Percentiles rank a stretch among this genome's conserved stretches.
Conservation (phyloP, 2,888 invertebrate species). For the Polylopha cassiicola region DNA sequence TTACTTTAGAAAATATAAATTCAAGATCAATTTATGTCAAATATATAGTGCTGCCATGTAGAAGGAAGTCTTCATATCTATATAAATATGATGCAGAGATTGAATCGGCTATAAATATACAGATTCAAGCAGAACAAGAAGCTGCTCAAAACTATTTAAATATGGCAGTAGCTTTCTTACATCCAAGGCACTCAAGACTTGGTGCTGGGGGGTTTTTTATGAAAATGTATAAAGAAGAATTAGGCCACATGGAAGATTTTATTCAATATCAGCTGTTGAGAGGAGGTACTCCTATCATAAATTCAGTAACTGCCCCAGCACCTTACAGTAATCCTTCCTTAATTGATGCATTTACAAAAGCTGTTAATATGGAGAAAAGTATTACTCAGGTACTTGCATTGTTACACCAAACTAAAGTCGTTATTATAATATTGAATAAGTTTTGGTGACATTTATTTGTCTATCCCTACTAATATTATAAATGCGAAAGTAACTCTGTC, state of each 20-base stretch:
- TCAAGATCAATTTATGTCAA: not conserved
- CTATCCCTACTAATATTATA: too few relatives aligned
- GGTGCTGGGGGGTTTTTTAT: slow-evolving; percentile 45
- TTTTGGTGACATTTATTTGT: too few relatives aligned
- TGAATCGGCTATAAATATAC: slow-evolving; percentile 37
- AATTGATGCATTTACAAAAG: slow-evolving; percentile 36
- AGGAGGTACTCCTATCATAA: slow-evolving; percentile 35
- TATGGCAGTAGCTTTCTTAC: slow-evolving; percentile 39
- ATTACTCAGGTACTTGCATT: slow-evolving; percentile 36
- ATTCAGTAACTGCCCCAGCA: slow-evolving; percentile 26
- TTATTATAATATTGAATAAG: too few relatives aligned
- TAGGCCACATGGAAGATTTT: slow-evolving; percentile 39
- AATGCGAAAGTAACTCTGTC: too few relatives aligned
- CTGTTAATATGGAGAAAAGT: slow-evolving; percentile 38
- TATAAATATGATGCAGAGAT: slow-evolving; percentile 35
- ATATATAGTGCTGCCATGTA: slow-evolving; percentile 1
- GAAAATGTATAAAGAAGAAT: slow-evolving; percentile 46
- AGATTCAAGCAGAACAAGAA: slow-evolving; percentile 44
- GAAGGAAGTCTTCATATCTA: slow-evolving; percentile 26
- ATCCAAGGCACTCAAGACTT: slow-evolving; percentile 32
- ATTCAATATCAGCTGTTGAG: slow-evolving; percentile 43
- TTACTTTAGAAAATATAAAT: not conserved
- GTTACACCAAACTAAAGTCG: too few relatives aligned
- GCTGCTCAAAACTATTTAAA: slow-evolving; percentile 43
- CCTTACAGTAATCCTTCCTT: slow-evolving; percentile 28